phyloP scores from a whole-genome alignment of 2,113 vertebrate genomes.

The Brachypodius melanocephalos region DNA sequence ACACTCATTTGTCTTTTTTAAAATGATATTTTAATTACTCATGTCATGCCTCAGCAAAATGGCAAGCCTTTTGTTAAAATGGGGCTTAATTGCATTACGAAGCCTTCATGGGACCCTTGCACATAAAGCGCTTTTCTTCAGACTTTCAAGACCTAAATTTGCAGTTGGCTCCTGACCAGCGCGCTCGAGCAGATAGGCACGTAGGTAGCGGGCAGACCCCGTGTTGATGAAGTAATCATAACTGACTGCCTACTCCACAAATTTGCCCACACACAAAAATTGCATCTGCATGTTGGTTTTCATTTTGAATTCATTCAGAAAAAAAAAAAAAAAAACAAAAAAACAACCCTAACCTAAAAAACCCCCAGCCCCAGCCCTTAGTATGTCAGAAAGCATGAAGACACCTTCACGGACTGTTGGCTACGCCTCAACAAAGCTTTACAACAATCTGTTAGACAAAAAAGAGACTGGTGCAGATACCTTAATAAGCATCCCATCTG shows the following conservation, averaged over 20 bases:
- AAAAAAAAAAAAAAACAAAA: background rate
- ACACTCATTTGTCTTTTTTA: conserved; percentile 57
- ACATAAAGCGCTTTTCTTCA: conserved; percentile 73
- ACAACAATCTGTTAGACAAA: conserved; percentile 81
- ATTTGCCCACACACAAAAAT: conserved; percentile 70
- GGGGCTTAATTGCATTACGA: conserved; percentile 70
- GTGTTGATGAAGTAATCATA: conserved; percentile 72
- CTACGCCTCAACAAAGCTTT: conserved; percentile 84
- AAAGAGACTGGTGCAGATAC: conserved; percentile 78
- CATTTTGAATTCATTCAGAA: conserved; percentile 73
- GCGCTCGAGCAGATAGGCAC: conserved; percentile 86
- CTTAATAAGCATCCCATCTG: conserved; percentile 87
- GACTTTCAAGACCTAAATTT: conserved; percentile 79
- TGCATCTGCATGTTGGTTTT: conserved; percentile 61
- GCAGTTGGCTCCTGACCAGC: conserved; percentile 80
- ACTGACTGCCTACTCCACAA: conserved; percentile 74
- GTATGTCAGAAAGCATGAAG: conserved; percentile 85
- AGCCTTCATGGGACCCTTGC: conserved; percentile 60
- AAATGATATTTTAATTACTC: conserved; percentile 72
- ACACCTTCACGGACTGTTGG: conserved; percentile 96
- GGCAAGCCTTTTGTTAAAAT: conserved; percentile 67
- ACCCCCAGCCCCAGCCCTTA: conserved; percentile 33
- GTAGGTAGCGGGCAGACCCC: conserved; percentile 74
- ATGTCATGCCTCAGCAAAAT: conserved; percentile 54
- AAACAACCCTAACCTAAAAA: background rate